A percentile compares a stretch with the other conserved stretches of the same genome.
phyloP scores from a whole-genome alignment of 2,888 invertebrate species.

The Ceratothoa steindachneri region DNA sequence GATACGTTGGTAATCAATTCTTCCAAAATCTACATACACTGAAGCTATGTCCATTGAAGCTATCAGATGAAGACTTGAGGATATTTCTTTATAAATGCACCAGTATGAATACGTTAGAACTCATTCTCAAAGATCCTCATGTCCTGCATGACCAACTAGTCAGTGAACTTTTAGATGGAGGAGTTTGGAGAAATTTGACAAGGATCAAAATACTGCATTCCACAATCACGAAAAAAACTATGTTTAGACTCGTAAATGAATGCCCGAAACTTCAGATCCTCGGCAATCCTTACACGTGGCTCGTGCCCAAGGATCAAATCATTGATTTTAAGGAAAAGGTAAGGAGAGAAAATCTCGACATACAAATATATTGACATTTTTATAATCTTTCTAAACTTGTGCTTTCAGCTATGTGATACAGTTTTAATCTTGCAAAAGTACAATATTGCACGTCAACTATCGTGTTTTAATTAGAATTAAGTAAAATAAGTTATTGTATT shows the following conservation, averaged over 20 bases:
- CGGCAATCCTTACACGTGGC: conserved; percentile 45
- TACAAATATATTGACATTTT: conserved; percentile 36
- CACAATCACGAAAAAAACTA: conserved; percentile 34
- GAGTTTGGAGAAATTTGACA: conserved; percentile 33
- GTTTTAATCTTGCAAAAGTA: too few relatives aligned
- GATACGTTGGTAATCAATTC: conserved; percentile 31
- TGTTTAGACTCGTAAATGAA: conserved; percentile 37
- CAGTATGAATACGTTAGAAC: conserved; percentile 33
- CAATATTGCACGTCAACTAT: too few relatives aligned
- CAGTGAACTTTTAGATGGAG: conserved; percentile 35
- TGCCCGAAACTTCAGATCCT: conserved; percentile 36
- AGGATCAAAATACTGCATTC: conserved; percentile 40
- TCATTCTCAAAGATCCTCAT: conserved; percentile 41
- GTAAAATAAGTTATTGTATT: too few relatives aligned
- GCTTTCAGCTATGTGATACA: too few relatives aligned
- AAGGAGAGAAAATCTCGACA: conserved; percentile 35
- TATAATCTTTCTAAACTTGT: background rate
- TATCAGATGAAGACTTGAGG: conserved; percentile 42
- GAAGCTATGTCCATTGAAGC: conserved; percentile 37
- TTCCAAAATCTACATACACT: conserved; percentile 32
- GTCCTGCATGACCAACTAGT: conserved; percentile 40
- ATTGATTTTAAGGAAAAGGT: conserved; percentile 36
- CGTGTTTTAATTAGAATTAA: too few relatives aligned
- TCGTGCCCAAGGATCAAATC: conserved; percentile 43
- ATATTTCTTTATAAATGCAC: conserved; percentile 39